phyloP scores from a whole-genome alignment of 1,140 invertebrate genomes.

The Leguminivora glycinivorella region DNA sequence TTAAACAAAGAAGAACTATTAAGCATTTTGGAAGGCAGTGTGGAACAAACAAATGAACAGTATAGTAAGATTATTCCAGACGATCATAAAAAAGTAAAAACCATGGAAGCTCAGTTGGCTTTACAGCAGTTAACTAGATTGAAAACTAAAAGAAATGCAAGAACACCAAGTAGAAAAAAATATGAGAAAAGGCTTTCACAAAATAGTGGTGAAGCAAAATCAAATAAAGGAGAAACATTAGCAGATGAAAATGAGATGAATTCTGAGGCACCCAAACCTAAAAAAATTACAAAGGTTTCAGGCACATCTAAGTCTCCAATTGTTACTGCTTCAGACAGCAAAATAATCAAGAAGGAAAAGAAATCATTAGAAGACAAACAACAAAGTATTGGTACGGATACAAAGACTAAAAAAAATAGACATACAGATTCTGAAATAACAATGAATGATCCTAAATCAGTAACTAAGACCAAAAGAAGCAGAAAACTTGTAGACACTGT shows the following conservation, averaged over 20 bases:
- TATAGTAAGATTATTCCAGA: neutral
- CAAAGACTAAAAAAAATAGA: neutral
- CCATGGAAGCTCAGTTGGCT: slow-evolving; percentile 54
- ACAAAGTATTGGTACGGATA: neutral
- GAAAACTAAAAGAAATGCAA: slow-evolving; percentile 36
- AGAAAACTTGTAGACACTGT: slow-evolving; percentile 3
- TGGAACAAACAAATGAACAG: slow-evolving; percentile 36
- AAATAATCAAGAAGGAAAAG: slow-evolving; percentile 30
- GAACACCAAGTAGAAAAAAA: slow-evolving; percentile 30
- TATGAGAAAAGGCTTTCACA: slow-evolving; percentile 27
- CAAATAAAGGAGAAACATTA: slow-evolving; percentile 31
- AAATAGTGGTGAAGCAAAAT: slow-evolving; percentile 27
- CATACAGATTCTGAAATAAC: slow-evolving; percentile 14
- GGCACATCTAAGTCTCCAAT: neutral
- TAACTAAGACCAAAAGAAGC: neutral
- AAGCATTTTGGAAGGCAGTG: slow-evolving; percentile 71
- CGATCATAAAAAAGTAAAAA: slow-evolving; percentile 32
- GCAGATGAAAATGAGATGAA: slow-evolving; percentile 3
- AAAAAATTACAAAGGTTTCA: slow-evolving; percentile 22
- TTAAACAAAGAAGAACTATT: slow-evolving; percentile 73
- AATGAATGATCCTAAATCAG: neutral
- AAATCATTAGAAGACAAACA: slow-evolving; percentile 2
- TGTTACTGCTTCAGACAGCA: slow-evolving; percentile 19
- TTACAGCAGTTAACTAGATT: slow-evolving; percentile 50
- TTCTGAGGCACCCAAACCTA: slow-evolving; percentile 21